Conservation (phyloP, 2,113 vertebrate species). For the Phrynosoma blainvillii region DNA sequence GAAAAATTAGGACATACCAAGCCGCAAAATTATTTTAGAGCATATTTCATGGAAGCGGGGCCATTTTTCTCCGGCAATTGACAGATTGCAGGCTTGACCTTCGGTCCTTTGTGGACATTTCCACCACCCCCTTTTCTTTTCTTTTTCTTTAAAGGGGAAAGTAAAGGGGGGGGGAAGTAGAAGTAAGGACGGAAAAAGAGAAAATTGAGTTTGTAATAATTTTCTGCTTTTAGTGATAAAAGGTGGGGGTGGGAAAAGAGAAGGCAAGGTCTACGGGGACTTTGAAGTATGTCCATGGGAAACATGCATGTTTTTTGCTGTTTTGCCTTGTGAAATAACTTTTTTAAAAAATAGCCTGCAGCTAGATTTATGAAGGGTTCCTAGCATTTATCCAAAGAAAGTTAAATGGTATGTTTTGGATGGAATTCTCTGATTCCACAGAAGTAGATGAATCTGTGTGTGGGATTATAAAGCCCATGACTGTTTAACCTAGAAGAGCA, state of each 20-base stretch:
- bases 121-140: conserved; percentile 66
- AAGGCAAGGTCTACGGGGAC: conserved; percentile 74
- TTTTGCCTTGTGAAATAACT: conserved; percentile 60
- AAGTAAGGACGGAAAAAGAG: not conserved
- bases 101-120: conserved; percentile 89
- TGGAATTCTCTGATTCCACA: not conserved
- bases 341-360: conserved; percentile 55
- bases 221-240: conserved; percentile 68
- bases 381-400: conserved; percentile 61
- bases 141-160: conserved; percentile 73
- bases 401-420: conserved; percentile 46
- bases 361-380: conserved; percentile 74
- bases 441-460: conserved; percentile 41
- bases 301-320: conserved; percentile 69
- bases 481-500: not conserved
- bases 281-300: conserved; percentile 83
- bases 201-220: conserved; percentile 76
- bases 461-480: conserved; percentile 31
- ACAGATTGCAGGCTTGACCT: conserved; percentile 88
- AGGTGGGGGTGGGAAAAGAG: conserved; percentile 56
- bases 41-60: conserved; percentile 92
- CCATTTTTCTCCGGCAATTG: conserved; percentile 91
- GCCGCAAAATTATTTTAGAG: conserved; percentile 86
- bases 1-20: conserved; percentile 83
- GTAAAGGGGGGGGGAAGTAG: not conserved